These are phyloP conservation scores for Saiga tatarica DNA, from an alignment of 2,113 vertebrate genomes.

Conservation along the genomic window DNA sequence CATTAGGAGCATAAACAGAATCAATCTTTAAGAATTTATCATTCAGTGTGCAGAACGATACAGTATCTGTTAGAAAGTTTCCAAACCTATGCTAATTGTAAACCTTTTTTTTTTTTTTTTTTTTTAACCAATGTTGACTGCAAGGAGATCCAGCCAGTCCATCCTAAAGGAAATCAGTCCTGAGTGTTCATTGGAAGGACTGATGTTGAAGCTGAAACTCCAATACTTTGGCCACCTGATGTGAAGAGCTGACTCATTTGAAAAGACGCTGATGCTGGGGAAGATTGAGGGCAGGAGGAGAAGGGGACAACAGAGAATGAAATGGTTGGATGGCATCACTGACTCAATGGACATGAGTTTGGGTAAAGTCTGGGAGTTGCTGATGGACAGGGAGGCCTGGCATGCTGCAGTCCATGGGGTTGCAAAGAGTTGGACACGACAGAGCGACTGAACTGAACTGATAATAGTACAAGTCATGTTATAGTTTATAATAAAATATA, in stretches of 20 bases:
- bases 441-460: not conserved
- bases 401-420: not conserved
- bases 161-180: not conserved
- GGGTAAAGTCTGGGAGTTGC: not conserved
- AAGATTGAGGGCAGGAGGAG: not conserved
- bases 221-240: not conserved
- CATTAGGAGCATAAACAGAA: not conserved
- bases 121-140: not conserved
- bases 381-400: not conserved
- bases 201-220: not conserved
- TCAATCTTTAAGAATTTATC: not conserved
- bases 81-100: not conserved
- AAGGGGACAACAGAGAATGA: not conserved
- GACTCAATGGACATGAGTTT: not conserved
- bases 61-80: not conserved
- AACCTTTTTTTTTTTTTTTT: constrained; percentile 11
- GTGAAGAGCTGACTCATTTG: not conserved
- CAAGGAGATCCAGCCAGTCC: not conserved
- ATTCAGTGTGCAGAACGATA: not conserved
- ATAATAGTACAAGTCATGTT: not conserved
- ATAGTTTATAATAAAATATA: not conserved
- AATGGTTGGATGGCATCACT: not conserved
- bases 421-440: not conserved
- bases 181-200: not conserved
- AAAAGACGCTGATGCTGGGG: not conserved